Base-by-base conservation (phyloP, 2,113 vertebrate species). In the Apaloderma vittatum region DNA sequence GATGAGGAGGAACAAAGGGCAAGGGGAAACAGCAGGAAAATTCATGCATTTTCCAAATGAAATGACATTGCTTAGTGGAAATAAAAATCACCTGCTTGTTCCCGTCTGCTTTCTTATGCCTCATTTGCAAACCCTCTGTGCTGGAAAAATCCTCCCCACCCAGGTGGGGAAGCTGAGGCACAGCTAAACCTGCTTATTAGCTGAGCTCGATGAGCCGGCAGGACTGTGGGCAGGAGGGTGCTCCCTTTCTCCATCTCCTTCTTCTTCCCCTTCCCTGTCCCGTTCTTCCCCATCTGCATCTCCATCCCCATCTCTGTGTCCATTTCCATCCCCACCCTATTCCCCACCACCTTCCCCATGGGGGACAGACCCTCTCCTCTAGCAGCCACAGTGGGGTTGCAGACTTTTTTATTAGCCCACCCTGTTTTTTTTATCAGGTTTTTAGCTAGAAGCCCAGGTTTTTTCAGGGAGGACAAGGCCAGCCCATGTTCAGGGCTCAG, bases 341-440 rank as follows among this genome's bases (percentile, higher is more conserved):
- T 27, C 21, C 15, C 15, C 22, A 54, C 9, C 17, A 27, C 6
- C 23, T 23, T 86, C 70, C 29, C 22, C 1, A 5, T 1, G 5
- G 1, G 1, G 12, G 8, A 37, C 43, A 59, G 21, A 54, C 2
- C 13, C 15, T 73, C 12, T 91, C 48, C 68, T 78, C 34, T 59
- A 61, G 61, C 66, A 88, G 34, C 45, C 0, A 0, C 15, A 77
- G 15, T 0, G 0, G n/a, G 27, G 26, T 17, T 30, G 15, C 2
- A 40, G 11, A 2, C 5, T 18, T 71, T 4, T 3, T 54, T 66
- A 77, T 61, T 3, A 51, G 4, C 40, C 49, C 79, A 1, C 4
- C 16, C 4, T 46, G 30, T 0, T 6, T 86, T 84, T 80, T 87
- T 72, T 34, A 40, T 13, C 23, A 51, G 62, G 7, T 61, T 93